phyloP scores from a whole-genome alignment of 1,140 invertebrate species.

The Trissolcus basalis region DNA sequence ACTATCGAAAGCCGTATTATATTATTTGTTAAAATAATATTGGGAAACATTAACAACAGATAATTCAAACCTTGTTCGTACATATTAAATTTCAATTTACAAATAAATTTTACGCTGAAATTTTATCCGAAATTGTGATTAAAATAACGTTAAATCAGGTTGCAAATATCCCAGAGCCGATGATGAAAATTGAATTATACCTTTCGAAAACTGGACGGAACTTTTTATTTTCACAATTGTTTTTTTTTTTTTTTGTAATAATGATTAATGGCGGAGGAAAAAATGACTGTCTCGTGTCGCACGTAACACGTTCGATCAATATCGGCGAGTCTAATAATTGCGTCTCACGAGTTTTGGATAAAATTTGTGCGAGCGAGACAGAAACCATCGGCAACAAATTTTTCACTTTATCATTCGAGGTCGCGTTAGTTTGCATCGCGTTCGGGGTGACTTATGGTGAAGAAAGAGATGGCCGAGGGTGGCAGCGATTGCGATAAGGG shows the following conservation, averaged over 20 bases:
- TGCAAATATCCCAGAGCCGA: no score
- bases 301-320: conserved; percentile 48
- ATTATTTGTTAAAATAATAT: conserved; percentile 25
- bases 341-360: conserved; percentile 52
- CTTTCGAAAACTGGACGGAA: neutral
- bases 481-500: conserved; percentile 75
- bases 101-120: neutral
- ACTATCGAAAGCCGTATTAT: conserved; percentile 17
- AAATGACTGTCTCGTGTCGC: conserved; percentile 33
- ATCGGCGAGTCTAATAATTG: conserved; percentile 45
- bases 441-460: conserved; percentile 46
- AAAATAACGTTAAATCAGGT: no score
- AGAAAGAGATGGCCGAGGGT: conserved; percentile 53
- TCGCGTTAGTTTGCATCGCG: conserved; percentile 36
- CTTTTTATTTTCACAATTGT: no score
- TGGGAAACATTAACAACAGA: conserved; percentile 1
- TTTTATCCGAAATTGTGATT: no score
- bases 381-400: conserved; percentile 15
- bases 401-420: conserved; percentile 40
- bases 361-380: conserved; percentile 20
- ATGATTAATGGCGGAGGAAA: neutral
- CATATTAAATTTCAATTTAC: neutral
- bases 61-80: neutral
- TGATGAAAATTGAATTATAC: neutral
- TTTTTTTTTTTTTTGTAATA: neutral